A percentile compares a stretch with the other conserved stretches of the same genome.
Conservation (phyloP, 1,140 invertebrate species). For the Zeugodacus cucurbitae region DNA sequence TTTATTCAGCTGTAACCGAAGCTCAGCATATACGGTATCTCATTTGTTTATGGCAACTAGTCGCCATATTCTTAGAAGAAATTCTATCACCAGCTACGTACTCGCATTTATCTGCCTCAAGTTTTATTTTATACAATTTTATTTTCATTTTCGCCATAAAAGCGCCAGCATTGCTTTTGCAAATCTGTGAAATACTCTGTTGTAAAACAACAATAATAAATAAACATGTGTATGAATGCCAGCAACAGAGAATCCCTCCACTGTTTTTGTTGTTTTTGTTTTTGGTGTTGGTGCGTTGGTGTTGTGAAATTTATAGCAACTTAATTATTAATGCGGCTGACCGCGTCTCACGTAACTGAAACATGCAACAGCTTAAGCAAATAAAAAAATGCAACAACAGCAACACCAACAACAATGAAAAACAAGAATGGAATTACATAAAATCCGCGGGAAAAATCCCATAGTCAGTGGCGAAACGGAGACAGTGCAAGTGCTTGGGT, state of each 20-base stretch:
- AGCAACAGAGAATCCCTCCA: neutral
- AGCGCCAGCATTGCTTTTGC: neutral
- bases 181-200: conserved; percentile 16
- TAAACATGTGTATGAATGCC: neutral
- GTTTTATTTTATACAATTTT: neutral
- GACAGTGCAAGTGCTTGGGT: neutral
- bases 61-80: neutral
- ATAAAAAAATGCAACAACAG: neutral
- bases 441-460: conserved; percentile 19
- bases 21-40: no score
- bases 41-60: neutral
- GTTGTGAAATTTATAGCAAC: conserved; percentile 36
- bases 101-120: neutral
- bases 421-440: neutral
- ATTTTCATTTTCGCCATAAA: neutral
- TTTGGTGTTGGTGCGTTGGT: neutral
- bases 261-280: neutral
- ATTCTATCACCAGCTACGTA: neutral
- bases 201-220: neutral
- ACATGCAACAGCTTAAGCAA: conserved; percentile 21
- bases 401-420: neutral
- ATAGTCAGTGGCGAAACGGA: neutral
- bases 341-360: conserved; percentile 23
- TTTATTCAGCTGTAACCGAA: neutral
- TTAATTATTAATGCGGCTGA: conserved; percentile 35